A percentile compares a stretch with the other conserved stretches of the same genome.
phyloP scores from a whole-genome alignment of 1,140 invertebrate genomes.

The Drosophila baimaii region DNA sequence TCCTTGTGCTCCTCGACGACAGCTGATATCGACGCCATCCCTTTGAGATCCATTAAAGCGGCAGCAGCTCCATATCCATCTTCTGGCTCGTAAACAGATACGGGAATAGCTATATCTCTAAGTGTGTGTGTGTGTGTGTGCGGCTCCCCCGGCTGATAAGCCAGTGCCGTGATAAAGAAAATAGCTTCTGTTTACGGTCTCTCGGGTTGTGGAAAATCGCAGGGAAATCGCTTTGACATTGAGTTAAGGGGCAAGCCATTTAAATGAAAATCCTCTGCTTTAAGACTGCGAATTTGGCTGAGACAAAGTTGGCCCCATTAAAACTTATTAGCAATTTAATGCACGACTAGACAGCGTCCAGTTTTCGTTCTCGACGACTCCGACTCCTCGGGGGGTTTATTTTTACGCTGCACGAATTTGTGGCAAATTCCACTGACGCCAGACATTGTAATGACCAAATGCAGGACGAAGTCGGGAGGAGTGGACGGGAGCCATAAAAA shows the following conservation, averaged over 20 bases:
- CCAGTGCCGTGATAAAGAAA: slow-evolving; percentile 52
- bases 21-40: slow-evolving; percentile 48
- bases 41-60: slow-evolving; percentile 56
- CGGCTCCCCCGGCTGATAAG: slow-evolving; percentile 59
- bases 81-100: slow-evolving; percentile 73
- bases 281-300: slow-evolving; percentile 24
- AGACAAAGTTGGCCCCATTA: slow-evolving; percentile 72
- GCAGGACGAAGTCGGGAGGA: slow-evolving; percentile 7
- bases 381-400: slow-evolving; percentile 11
- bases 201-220: slow-evolving; percentile 26
- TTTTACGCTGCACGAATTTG: slow-evolving; percentile 46
- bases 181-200: slow-evolving; percentile 48
- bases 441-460: slow-evolving; percentile 59
- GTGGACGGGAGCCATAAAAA: slow-evolving; percentile 38
- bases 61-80: slow-evolving; percentile 55
- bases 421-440: slow-evolving; percentile 68
- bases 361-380: slow-evolving; percentile 4
- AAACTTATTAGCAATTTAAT: slow-evolving; percentile 82
- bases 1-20: slow-evolving; percentile 29
- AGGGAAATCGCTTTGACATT: slow-evolving; percentile 59
- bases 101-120: slow-evolving; percentile 39
- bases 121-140: slow-evolving; percentile 24
- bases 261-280: slow-evolving; percentile 31
- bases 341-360: slow-evolving; percentile 71
- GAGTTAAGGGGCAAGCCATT: slow-evolving; percentile 30